Percentiles rank a stretch among this genome's conserved stretches.
Evolutionary conservation across 1,140 invertebrate genomes (phyloP).

Genomic region (Ceratina japonica): DNA sequence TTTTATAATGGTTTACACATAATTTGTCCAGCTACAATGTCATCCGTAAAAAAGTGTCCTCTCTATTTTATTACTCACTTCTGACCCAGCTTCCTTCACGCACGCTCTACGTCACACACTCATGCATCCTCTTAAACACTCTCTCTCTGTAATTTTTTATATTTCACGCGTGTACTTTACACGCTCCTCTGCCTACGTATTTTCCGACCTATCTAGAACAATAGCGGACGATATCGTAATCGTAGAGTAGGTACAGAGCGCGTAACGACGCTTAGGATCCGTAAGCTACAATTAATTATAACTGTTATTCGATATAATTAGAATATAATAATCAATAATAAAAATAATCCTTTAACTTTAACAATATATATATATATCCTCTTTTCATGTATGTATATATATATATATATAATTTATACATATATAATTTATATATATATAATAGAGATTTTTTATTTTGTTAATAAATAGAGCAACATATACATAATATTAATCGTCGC

Average conservation of each 20-base stretch:
- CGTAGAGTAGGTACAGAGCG: conserved; percentile 31
- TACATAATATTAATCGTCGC: conserved; percentile 75
- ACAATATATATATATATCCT: conserved; percentile 70
- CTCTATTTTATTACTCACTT: conserved; percentile 34
- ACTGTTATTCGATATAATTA: conserved; percentile 68
- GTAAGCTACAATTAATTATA: conserved; percentile 52
- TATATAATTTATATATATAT: conserved; percentile 58
- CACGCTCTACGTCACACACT: background rate
- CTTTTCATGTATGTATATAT: conserved; percentile 63
- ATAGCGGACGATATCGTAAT: conserved; percentile 40
- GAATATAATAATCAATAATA: conserved; percentile 65
- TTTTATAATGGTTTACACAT: conserved; percentile 69
- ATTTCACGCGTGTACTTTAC: conserved; percentile 23
- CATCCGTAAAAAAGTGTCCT: conserved; percentile 76
- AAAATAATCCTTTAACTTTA: conserved; percentile 73
- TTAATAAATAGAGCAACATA: conserved; percentile 79
- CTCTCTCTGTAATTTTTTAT: conserved; percentile 5
- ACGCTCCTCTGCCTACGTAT: conserved; percentile 31
- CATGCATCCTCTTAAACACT: background rate
- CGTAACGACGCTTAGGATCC: conserved; percentile 20
- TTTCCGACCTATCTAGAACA: conserved; percentile 50
- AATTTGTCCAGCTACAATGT: conserved; percentile 74
- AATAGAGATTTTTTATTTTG: conserved; percentile 59
- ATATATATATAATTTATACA: conserved; percentile 50
- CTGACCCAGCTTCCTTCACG: background rate